phyloP scores from a whole-genome alignment of 2,888 invertebrate species.

The Euplagia quadripunctaria region DNA sequence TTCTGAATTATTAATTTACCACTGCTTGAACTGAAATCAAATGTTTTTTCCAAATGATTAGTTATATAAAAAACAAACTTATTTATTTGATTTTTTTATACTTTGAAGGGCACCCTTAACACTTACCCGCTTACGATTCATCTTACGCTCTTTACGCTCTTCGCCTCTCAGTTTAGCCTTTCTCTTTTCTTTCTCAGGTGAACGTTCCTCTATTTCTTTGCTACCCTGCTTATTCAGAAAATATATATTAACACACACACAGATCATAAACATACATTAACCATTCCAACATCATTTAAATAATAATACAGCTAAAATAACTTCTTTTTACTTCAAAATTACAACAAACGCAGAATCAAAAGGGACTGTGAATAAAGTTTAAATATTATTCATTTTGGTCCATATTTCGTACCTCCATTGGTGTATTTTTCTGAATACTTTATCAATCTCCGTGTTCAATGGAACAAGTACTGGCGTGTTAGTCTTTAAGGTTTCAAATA shows the following conservation, averaged over 20 bases:
- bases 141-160: conserved; percentile 92
- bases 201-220: conserved; percentile 88
- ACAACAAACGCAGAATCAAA: conserved; percentile 61
- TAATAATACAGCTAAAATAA: conserved; percentile 9
- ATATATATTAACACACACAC: conserved; percentile 45
- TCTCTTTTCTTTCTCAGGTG: conserved; percentile 92
- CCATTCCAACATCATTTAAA: neutral
- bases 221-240: conserved; percentile 84
- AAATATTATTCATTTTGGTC: conserved; percentile 14
- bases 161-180: conserved; percentile 87
- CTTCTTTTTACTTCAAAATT: conserved; percentile 18
- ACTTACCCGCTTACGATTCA: conserved; percentile 92
- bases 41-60: neutral
- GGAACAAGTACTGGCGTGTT: neutral
- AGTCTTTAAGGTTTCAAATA: neutral
- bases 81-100: neutral
- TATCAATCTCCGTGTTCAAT: neutral
- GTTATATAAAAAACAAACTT: neutral
- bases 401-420: neutral
- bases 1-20: conserved; percentile 2
- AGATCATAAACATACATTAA: neutral
- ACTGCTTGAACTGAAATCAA: conserved; percentile 9
- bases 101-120: neutral
- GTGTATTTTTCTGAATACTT: neutral
- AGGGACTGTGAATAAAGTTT: conserved; percentile 71